A percentile compares a stretch with the other conserved stretches of the same genome.
These are phyloP conservation scores for Pampusana beccarii DNA, from an alignment of 2,113 vertebrate species.

Conservation along the genomic window DNA sequence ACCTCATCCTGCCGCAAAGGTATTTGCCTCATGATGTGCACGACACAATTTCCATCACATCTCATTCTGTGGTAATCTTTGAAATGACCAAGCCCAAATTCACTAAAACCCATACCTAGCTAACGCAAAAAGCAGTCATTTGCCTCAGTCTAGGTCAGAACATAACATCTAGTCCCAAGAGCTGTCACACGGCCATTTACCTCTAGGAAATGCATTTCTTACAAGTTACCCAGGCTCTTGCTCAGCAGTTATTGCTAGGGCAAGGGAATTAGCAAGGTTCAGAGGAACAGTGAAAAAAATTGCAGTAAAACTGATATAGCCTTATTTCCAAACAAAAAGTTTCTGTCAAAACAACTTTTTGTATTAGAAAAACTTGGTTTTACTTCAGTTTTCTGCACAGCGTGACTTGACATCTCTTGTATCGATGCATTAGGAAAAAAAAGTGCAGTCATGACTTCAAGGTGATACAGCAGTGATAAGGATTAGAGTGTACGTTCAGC, in stretches of 20 bases:
- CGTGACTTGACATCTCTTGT: background rate
- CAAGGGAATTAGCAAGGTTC: background rate
- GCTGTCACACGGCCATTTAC: background rate
- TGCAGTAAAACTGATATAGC: background rate
- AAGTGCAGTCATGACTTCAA: background rate
- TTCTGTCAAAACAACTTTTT: background rate
- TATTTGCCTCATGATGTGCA: background rate
- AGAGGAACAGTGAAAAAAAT: background rate
- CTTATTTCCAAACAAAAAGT: background rate
- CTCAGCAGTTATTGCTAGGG: background rate
- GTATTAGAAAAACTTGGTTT: background rate
- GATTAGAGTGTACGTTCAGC: fast-evolving
- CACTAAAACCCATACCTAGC: background rate
- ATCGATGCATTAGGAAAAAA: background rate
- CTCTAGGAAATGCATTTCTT: background rate
- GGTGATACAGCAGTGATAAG: background rate
- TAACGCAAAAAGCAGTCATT: background rate
- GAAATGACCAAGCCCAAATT: background rate
- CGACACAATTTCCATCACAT: background rate
- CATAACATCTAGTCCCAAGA: background rate
- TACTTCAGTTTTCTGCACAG: background rate
- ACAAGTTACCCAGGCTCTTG: background rate
- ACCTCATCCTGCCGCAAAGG: background rate
- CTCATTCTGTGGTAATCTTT: background rate
- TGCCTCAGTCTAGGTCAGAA: background rate